Percentiles rank a stretch among this genome's conserved stretches.
Conservation (phyloP, 2,888 invertebrate genomes). For the Stenichneumon culpator region DNA sequence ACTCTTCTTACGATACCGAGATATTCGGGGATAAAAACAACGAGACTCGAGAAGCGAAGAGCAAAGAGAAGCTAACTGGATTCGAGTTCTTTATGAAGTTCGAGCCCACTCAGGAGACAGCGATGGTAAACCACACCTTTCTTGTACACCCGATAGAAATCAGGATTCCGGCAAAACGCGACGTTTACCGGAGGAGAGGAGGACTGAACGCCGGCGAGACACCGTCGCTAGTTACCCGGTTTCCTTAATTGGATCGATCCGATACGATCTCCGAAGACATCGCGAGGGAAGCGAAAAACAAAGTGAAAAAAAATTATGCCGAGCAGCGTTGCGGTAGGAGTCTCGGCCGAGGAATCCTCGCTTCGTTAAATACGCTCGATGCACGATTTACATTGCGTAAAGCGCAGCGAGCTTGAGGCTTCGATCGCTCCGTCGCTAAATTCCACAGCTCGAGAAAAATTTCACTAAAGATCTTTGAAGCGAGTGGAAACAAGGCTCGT, state of each 20-base stretch:
- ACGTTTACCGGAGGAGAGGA: constrained; percentile 23
- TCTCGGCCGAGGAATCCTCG: constrained; percentile 11
- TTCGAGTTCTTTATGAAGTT: constrained; percentile 32
- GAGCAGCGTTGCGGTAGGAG: background rate
- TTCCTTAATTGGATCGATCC: constrained; percentile 64
- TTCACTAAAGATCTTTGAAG: background rate
- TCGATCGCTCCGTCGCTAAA: constrained; percentile 1
- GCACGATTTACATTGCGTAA: background rate
- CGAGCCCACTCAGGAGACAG: constrained; percentile 41
- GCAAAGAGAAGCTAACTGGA: background rate
- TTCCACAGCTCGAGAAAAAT: background rate
- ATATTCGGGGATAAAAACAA: constrained; percentile 39
- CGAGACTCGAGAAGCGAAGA: background rate
- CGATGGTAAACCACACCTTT: constrained; percentile 58
- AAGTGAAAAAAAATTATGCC: background rate
- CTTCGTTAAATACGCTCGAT: background rate
- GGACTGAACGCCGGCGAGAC: constrained; percentile 19
- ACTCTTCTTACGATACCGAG: background rate
- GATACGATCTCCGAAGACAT: constrained; percentile 22
- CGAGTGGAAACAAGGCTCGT: constrained; percentile 27
- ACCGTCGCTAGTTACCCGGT: constrained; percentile 54
- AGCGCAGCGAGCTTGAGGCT: background rate
- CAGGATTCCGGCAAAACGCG: constrained; percentile 59
- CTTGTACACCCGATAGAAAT: constrained; percentile 66
- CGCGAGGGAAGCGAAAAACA: background rate